Conservation (phyloP, 2,113 vertebrate species). For the Sinocyclocheilus anophthalmus region DNA sequence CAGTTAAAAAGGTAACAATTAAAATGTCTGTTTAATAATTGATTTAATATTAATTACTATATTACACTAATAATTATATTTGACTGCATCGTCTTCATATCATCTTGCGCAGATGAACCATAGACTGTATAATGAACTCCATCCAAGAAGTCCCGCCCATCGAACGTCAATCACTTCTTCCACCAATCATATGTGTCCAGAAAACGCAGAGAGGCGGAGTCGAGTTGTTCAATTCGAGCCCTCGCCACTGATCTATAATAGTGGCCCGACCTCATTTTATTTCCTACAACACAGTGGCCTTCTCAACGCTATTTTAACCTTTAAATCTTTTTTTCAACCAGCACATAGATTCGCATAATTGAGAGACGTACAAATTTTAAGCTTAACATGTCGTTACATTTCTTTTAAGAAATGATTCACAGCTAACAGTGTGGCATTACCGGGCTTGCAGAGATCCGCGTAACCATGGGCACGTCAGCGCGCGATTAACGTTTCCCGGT, state of each 20-base stretch:
- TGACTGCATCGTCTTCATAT: neutral
- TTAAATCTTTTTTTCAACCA: neutral
- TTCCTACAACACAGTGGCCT: neutral
- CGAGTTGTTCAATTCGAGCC: no score
- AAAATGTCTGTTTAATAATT: neutral
- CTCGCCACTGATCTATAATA: no score
- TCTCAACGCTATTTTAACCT: neutral
- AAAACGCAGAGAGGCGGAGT: constrained; percentile 17
- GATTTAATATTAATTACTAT: neutral
- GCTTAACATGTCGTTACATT: neutral
- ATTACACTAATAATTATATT: neutral
- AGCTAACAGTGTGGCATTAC: neutral
- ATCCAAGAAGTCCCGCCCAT: neutral
- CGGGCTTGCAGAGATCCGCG: neutral
- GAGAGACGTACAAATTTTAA: neutral
- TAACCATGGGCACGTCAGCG: constrained; percentile 7
- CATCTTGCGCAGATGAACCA: neutral
- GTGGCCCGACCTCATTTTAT: neutral
- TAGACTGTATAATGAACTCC: no score
- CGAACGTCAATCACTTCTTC: neutral
- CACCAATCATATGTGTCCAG: neutral
- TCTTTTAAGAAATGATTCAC: neutral
- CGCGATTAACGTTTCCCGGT: neutral
- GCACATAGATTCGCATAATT: no score
- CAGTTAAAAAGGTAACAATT: neutral